Percentiles rank a stretch among this genome's conserved stretches.
These are phyloP conservation scores for Alouatta palliata DNA, from an alignment of 2,113 vertebrate species.

Conservation along the genomic window DNA sequence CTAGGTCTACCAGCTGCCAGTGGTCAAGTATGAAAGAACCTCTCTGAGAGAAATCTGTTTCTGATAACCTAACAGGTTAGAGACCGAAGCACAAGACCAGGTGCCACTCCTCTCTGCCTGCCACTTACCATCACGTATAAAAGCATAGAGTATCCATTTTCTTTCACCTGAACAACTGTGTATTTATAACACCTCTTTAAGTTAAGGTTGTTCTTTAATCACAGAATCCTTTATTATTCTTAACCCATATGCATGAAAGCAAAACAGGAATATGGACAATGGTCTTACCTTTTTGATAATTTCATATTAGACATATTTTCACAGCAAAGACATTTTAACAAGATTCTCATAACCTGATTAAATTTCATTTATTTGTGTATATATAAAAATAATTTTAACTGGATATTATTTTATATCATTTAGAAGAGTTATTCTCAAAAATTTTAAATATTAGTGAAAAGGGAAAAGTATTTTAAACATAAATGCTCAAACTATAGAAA, in stretches of 20 bases:
- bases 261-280: background rate
- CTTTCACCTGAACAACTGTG: background rate
- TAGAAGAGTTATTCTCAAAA: background rate
- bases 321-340: constrained; percentile 1
- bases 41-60: no score
- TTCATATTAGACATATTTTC: background rate
- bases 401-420: background rate
- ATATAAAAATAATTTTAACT: constrained; percentile 13
- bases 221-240: background rate
- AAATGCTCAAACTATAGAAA: background rate
- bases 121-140: background rate
- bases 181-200: background rate
- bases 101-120: accelerated
- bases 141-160: background rate
- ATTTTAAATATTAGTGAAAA: constrained; percentile 28
- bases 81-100: no score
- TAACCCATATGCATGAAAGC: background rate
- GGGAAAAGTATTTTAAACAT: constrained; percentile 20
- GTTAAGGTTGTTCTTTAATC: background rate
- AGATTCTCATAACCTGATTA: constrained; percentile 41
- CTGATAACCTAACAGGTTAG: no score
- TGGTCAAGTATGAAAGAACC: no score
- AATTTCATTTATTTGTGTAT: constrained; percentile 22
- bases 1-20: no score
- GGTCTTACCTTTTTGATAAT: background rate